Evolutionary conservation across 2,888 invertebrate genomes (phyloP).

Genomic region (Scelioninae gen. 1): DNA sequence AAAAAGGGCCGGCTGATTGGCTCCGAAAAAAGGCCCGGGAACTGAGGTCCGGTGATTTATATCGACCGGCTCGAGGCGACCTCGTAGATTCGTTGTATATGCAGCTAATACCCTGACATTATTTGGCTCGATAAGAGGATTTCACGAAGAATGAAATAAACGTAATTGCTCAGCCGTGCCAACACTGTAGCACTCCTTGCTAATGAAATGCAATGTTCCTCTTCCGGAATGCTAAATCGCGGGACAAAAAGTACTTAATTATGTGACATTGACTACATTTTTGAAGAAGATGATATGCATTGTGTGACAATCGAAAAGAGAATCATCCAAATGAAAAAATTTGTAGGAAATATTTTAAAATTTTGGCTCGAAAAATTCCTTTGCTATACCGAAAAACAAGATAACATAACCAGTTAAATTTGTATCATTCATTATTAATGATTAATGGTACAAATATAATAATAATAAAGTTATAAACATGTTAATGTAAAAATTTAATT

Average conservation of each 20-base stretch:
- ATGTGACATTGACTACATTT: slow-evolving; percentile 17
- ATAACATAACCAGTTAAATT: no score
- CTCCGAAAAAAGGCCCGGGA: slow-evolving; percentile 79
- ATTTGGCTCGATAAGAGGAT: slow-evolving; percentile 74
- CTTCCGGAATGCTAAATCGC: slow-evolving; percentile 20
- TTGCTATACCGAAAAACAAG: no score
- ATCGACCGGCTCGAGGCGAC: slow-evolving; percentile 76
- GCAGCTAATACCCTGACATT: slow-evolving; percentile 74
- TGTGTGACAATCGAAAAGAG: slow-evolving; percentile 2
- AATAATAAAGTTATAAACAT: no score
- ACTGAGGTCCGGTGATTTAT: slow-evolving; percentile 76
- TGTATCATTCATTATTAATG: no score
- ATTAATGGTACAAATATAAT: no score
- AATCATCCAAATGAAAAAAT: no score
- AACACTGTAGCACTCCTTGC: slow-evolving; percentile 42
- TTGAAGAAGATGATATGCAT: slow-evolving; percentile 2
- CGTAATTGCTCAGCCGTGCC: slow-evolving; percentile 72
- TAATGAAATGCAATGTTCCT: slow-evolving; percentile 20
- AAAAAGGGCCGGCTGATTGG: slow-evolving; percentile 80
- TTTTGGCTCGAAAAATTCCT: no score
- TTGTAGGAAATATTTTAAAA: no score
- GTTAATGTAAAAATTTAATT: no score
- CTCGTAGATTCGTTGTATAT: slow-evolving; percentile 72
- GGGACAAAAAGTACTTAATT: slow-evolving; percentile 34
- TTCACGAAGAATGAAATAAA: slow-evolving; percentile 75